These are phyloP conservation scores for Lithodes maja DNA, from an alignment of 2,888 invertebrate species.

Conservation along the genomic window DNA sequence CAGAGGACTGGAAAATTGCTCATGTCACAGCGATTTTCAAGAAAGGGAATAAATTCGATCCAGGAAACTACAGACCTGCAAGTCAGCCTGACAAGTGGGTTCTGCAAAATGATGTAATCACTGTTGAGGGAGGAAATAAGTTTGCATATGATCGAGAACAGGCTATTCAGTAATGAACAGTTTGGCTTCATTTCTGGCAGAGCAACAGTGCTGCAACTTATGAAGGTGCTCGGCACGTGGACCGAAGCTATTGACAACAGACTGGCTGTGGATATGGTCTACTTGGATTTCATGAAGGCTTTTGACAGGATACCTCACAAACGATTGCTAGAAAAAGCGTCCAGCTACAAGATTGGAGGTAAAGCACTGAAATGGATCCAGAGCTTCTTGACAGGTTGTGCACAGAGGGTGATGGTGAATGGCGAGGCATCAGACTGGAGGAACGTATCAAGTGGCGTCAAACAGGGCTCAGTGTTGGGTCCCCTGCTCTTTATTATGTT, in stretches of 20 bases:
- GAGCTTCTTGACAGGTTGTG: background rate
- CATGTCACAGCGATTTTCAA: slow-evolving; percentile 15
- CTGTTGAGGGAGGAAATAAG: slow-evolving; percentile 16
- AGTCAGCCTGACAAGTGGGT: slow-evolving; percentile 31
- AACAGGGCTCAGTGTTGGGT: slow-evolving; percentile 19
- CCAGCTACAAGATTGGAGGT: slow-evolving; percentile 12
- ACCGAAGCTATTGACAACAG: background rate
- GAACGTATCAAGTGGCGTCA: slow-evolving; percentile 8
- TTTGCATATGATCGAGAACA: slow-evolving; percentile 12
- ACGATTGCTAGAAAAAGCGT: background rate
- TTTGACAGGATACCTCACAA: slow-evolving; percentile 26
- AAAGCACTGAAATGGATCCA: slow-evolving; percentile 14
- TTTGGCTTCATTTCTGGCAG: slow-evolving; percentile 18
- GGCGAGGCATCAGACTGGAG: slow-evolving; percentile 10
- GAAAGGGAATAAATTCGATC: slow-evolving; percentile 29
- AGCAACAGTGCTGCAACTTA: slow-evolving; percentile 16
- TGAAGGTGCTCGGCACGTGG: slow-evolving; percentile 11
- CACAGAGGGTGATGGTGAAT: slow-evolving; percentile 12
- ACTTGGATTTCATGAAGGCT: slow-evolving; percentile 5
- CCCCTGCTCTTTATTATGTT: slow-evolving; percentile 16
- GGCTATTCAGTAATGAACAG: slow-evolving; percentile 4
- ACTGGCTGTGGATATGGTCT: background rate
- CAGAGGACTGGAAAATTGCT: slow-evolving; percentile 37
- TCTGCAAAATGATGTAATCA: slow-evolving; percentile 30
- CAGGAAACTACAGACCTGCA: slow-evolving; percentile 34